Conservation (phyloP, 2,888 invertebrate genomes). For the Aphidius colemani region DNA sequence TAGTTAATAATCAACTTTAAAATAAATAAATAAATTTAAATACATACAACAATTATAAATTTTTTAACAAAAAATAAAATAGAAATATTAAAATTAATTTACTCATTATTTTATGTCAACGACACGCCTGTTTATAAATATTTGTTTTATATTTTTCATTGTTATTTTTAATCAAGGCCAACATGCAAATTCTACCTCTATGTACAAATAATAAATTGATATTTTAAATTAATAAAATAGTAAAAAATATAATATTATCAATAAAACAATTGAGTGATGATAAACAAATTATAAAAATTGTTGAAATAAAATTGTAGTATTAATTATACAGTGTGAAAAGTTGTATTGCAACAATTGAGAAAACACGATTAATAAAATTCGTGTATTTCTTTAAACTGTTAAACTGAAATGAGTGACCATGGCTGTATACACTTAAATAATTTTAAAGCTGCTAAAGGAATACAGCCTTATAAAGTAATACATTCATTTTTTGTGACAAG, state of each 20-base stretch:
- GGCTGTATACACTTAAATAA: conserved; percentile 80
- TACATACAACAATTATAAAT: no score
- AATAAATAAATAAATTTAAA: no score
- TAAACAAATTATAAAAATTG: no score
- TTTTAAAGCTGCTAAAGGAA: conserved; percentile 78
- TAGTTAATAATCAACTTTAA: no score
- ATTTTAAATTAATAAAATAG: conserved; percentile 28
- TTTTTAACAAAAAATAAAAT: background rate
- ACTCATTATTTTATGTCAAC: conserved; percentile 52
- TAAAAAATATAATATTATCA: conserved; percentile 37
- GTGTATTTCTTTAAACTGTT: conserved; percentile 11
- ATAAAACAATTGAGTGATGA: background rate
- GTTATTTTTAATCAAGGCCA: conserved; percentile 41
- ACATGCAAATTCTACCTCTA: conserved; percentile 37
- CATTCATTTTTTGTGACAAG: conserved; percentile 87
- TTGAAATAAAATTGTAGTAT: no score
- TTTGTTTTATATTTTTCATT: no score
- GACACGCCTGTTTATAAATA: conserved; percentile 45
- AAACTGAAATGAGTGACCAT: conserved; percentile 67
- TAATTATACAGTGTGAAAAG: no score
- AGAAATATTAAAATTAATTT: conserved; percentile 27
- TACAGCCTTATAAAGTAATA: conserved; percentile 76
- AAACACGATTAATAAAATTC: background rate
- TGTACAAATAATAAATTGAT: background rate
- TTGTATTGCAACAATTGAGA: conserved; percentile 3